phyloP scores from a whole-genome alignment of 30 jellyfish, hydroid and myxozoan species.

The Pseudorhiza aurosa region DNA sequence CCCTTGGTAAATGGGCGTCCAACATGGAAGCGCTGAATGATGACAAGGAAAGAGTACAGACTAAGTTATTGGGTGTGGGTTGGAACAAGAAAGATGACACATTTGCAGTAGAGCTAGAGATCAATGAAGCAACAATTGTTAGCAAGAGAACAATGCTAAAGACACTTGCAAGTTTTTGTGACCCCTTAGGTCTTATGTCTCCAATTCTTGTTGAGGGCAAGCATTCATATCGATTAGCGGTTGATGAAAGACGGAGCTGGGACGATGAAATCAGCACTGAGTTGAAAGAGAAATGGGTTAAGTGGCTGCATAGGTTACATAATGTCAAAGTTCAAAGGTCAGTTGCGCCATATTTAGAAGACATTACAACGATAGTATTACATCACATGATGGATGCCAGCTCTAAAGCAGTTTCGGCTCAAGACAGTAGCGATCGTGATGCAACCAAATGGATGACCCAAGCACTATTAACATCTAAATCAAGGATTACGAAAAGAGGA shows the following conservation, averaged over 20 bases:
- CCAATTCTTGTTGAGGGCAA: constrained; percentile 41
- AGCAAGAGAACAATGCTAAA: constrained; percentile 46
- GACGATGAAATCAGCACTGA: constrained; percentile 28
- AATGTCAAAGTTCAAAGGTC: constrained; percentile 48
- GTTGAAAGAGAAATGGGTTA: constrained; percentile 25
- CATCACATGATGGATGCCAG: constrained; percentile 63
- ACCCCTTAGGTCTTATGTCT: constrained; percentile 45
- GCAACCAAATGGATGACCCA: constrained; percentile 38
- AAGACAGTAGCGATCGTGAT: neutral
- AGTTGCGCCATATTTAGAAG: constrained; percentile 38
- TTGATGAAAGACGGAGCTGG: constrained; percentile 50
- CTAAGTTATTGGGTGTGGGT: constrained; percentile 33
- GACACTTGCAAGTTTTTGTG: constrained; percentile 18
- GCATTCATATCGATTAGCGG: constrained; percentile 53
- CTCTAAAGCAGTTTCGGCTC: constrained; percentile 44
- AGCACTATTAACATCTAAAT: constrained; percentile 37
- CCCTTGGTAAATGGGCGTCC: constrained; percentile 54
- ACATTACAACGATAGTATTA: constrained; percentile 14
- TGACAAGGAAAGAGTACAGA: constrained; percentile 20
- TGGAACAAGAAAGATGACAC: constrained; percentile 40
- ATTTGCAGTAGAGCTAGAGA: constrained; percentile 25
- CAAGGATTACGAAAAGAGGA: constrained; percentile 58
- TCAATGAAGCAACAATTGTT: neutral
- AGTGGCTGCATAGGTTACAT: constrained; percentile 8
- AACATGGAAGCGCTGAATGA: constrained; percentile 22